Conservation (phyloP, 2,797 vertebrate genomes). For the Otolemur crassicaudatus region DNA sequence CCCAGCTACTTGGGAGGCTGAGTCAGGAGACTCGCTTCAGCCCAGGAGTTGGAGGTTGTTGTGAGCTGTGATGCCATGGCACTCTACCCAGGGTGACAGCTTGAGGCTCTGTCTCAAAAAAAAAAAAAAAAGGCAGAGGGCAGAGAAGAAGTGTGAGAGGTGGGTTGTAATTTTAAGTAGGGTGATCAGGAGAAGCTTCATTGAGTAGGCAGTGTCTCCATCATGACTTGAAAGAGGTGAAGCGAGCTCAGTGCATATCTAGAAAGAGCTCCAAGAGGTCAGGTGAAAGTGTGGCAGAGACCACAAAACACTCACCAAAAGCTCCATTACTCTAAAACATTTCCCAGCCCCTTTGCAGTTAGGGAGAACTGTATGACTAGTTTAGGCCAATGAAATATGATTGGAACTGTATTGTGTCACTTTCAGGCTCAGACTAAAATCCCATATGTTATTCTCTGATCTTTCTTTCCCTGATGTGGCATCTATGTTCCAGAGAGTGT, state of each 20-base stretch:
- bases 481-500: background rate
- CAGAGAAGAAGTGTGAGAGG: background rate
- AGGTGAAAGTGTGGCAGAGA: background rate
- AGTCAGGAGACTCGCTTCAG: too few species aligned
- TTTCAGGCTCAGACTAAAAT: background rate
- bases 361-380: background rate
- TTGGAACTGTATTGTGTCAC: background rate
- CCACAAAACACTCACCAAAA: background rate
- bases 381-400: background rate
- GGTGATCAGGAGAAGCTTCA: background rate
- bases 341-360: background rate
- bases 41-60: too few species aligned
- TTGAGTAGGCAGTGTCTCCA: background rate
- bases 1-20: too few species aligned
- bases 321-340: background rate
- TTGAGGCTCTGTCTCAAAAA: too few species aligned
- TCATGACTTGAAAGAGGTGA: background rate
- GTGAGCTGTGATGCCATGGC: too few species aligned
- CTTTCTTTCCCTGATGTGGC: background rate
- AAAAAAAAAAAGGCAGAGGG: too few species aligned
- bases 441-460: background rate
- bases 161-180: background rate
- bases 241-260: background rate
- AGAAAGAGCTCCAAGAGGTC: background rate
- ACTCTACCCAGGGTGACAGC: too few species aligned